Conservation (phyloP, 2,888 invertebrate species). For the Polyommatus icarus region DNA sequence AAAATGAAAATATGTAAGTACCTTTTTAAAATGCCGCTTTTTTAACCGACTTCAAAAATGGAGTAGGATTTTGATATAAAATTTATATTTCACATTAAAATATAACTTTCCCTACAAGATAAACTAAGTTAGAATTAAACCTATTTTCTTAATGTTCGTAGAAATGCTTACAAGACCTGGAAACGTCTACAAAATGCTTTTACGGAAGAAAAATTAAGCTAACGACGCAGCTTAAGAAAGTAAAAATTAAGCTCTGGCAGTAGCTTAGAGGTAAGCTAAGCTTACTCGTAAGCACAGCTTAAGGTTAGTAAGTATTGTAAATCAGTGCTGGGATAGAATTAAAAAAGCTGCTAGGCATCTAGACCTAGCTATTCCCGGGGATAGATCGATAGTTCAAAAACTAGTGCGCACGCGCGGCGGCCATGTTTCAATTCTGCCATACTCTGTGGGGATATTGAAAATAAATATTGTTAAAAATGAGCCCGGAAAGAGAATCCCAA, state of each 20-base stretch:
- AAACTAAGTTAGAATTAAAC: too few relatives aligned
- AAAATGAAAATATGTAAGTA: too few relatives aligned
- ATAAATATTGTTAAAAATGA: slow-evolving; percentile 53
- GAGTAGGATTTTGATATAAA: too few relatives aligned
- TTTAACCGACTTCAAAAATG: too few relatives aligned
- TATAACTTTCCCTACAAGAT: too few relatives aligned
- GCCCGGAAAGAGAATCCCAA: slow-evolving; percentile 61
- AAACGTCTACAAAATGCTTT: background rate
- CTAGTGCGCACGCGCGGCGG: slow-evolving; percentile 52
- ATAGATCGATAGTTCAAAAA: slow-evolving; percentile 62
- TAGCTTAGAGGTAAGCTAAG: background rate
- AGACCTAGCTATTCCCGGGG: slow-evolving; percentile 50
- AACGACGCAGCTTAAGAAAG: background rate
- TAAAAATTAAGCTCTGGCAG: background rate
- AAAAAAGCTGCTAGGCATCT: slow-evolving; percentile 33
- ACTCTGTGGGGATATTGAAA: slow-evolving; percentile 45
- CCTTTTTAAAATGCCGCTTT: too few relatives aligned
- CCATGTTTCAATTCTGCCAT: slow-evolving; percentile 51
- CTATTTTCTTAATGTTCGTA: background rate
- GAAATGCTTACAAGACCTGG: background rate
- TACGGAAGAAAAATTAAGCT: background rate
- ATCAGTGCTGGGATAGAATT: background rate
- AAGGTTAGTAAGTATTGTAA: background rate
- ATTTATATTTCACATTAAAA: too few relatives aligned
- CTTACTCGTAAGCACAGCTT: background rate